Conservation (phyloP, 2,113 vertebrate genomes). For the Ammodytes dubius region DNA sequence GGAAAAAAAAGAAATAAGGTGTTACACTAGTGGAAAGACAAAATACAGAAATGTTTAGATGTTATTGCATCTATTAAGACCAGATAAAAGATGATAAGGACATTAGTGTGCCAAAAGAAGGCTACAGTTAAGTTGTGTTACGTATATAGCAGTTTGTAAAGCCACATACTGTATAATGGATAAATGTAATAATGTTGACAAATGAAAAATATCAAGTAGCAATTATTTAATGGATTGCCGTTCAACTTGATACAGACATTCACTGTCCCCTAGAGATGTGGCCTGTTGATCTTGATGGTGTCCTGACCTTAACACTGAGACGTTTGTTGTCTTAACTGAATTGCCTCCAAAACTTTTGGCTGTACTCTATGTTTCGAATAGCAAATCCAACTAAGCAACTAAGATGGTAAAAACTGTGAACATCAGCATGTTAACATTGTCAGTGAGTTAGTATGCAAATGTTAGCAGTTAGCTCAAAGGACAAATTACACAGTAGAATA, state of each 20-base stretch:
- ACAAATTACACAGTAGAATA: background rate
- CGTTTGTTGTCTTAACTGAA: no score
- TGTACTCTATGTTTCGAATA: background rate
- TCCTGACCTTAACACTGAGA: background rate
- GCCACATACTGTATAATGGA: background rate
- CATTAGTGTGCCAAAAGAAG: background rate
- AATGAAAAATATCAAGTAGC: conserved; percentile 35
- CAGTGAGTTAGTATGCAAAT: background rate
- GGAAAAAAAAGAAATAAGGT: background rate
- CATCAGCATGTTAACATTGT: background rate
- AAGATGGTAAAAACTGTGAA: background rate
- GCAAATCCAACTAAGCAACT: background rate
- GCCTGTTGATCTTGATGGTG: background rate
- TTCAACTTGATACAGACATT: background rate
- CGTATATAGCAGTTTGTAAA: background rate
- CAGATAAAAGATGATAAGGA: background rate
- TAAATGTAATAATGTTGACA: conserved; percentile 14
- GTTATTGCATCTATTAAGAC: no score
- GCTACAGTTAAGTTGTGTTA: background rate
- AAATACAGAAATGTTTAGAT: background rate
- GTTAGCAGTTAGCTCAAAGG: background rate
- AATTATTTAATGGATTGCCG: no score
- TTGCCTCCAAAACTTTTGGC: background rate
- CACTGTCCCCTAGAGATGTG: background rate
- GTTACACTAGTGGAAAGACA: background rate